Evolutionary conservation across 2,113 vertebrate species (phyloP), one percentile per base, ranked within the genome.

Genomic region (Atrichornis clamosus): DNA sequence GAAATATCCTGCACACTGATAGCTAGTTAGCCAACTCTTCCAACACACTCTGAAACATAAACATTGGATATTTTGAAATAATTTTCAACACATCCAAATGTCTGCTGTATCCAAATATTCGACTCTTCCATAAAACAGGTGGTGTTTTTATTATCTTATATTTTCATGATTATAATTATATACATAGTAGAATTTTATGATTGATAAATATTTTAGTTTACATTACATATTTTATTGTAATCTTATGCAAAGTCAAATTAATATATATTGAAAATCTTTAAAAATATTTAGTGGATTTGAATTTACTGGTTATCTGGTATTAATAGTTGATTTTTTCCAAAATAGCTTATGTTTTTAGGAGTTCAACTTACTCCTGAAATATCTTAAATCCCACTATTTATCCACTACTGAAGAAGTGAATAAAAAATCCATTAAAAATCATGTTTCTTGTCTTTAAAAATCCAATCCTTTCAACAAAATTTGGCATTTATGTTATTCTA

Each of bases 381-480:
- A 85, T 28, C 52, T 32, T 33, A 81, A 58, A 84, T 77, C 16
- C 64, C 35, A 62, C 32, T 79, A 22, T 44, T 85, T 84, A 68
- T 20, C 28, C 44, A 44, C 76, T 80, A 69, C 22, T 44, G 7
- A 74, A 97, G 73, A 91, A 75, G 10, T 9, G 2, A 85, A 52
- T 53, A 47, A 50, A 70, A 46, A 90, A 87, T 80, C 79, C 42
- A 82, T 64, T 28, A 60, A 62, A 89, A 85, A 27, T 33, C 63
- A 59, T 58, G 21, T 79, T 74, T 24, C 5, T 26, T 87, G 32
- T 62, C 77, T 93, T 79, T 88, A 91, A 88, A 90, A 75, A 33
- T 87, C 47, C 60, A 88, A 69, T 93, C 19, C 55, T 95, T 97
- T 95, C 80, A 76, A n/a, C 44, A 93, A 94, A 97, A 85, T 56